Conservation (phyloP, 92 coral and sea anemone genomes). For the Umimayanthus chanpuru region DNA sequence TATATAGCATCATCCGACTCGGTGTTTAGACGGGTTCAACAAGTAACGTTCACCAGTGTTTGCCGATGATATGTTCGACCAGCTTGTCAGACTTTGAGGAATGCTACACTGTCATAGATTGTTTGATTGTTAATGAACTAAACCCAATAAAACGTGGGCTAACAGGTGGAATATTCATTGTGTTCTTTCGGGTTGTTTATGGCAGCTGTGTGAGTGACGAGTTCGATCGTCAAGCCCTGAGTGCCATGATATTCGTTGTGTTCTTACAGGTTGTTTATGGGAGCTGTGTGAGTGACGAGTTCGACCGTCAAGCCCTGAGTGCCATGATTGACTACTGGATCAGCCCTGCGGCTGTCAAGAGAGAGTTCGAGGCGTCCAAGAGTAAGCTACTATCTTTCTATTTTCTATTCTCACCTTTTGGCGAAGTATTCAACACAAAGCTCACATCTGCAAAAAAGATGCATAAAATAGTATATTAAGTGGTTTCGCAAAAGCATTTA, state of each 20-base stretch:
- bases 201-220: conserved; percentile 91
- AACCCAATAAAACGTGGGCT: too few relatives aligned
- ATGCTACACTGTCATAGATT: not conserved
- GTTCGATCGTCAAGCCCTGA: conserved; percentile 95
- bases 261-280: conserved; percentile 87
- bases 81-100: not conserved
- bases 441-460: too few relatives aligned
- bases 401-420: too few relatives aligned
- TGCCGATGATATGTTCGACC: too few relatives aligned
- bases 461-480: too few relatives aligned
- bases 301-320: conserved; percentile 96
- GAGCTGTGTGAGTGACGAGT: conserved; percentile 85
- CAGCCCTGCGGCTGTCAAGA: conserved; percentile 98
- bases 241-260: conserved; percentile 70
- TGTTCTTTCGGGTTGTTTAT: conserved; percentile 75
- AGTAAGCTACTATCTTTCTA: conserved; percentile 51
- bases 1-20: too few relatives aligned
- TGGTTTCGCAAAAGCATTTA: too few relatives aligned
- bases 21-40: too few relatives aligned
- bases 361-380: conserved; percentile 95
- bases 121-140: too few relatives aligned
- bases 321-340: conserved; percentile 99
- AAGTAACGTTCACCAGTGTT: too few relatives aligned
- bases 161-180: not conserved
- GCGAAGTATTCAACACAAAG: too few relatives aligned